These are phyloP conservation scores for Todus mexicanus DNA, from an alignment of 2,797 vertebrate species.

Conservation along the genomic window DNA sequence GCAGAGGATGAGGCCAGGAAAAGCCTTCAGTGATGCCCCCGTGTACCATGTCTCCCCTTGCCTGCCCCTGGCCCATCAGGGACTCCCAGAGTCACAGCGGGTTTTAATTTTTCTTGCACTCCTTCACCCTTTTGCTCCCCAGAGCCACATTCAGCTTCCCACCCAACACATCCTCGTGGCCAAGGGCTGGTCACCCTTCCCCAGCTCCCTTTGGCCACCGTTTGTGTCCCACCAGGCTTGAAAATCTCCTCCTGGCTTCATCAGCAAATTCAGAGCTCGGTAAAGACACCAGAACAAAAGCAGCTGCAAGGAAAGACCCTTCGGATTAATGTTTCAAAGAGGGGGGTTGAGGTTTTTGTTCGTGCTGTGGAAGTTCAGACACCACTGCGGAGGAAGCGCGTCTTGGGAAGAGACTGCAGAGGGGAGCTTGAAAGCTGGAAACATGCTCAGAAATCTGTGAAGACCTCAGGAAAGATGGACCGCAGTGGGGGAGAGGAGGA, in stretches of 20 bases:
- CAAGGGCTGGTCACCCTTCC: background rate
- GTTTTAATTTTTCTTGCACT: background rate
- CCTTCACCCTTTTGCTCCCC: background rate
- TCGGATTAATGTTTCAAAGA: background rate
- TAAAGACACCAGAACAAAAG: background rate
- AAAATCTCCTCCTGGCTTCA: background rate
- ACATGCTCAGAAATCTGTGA: background rate
- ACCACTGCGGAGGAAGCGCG: fast-evolving
- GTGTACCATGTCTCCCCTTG: background rate
- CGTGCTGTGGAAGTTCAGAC: background rate
- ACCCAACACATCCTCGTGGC: no score
- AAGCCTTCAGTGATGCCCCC: background rate
- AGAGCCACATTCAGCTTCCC: fast-evolving
- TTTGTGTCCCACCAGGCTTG: fast-evolving
- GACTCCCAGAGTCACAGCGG: background rate
- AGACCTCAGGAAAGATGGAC: background rate
- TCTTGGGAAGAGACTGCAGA: background rate
- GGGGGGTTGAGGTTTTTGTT: background rate
- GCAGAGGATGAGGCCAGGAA: background rate
- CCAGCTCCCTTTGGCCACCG: background rate
- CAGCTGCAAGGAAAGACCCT: background rate
- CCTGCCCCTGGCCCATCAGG: background rate
- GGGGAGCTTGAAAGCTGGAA: background rate
- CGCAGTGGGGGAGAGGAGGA: background rate
- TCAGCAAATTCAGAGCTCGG: background rate